Evolutionary conservation across 2,888 invertebrate genomes (phyloP), one percentile per base, ranked within the genome.

Genomic region (Parthenolecanium corni): DNA sequence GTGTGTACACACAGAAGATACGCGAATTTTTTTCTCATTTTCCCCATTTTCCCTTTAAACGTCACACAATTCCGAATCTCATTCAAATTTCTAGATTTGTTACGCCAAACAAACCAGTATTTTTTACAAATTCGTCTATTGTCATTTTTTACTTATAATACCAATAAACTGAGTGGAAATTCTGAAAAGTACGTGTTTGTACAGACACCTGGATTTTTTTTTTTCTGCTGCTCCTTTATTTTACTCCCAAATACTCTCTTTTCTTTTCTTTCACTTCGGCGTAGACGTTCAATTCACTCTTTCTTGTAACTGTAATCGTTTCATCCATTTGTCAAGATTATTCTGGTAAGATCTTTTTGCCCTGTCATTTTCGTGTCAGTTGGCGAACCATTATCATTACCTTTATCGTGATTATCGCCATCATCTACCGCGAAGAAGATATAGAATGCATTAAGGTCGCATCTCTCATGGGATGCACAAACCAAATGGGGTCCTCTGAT

Each of bases 311-410:
- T 24, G 57, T 57, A 57, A 57, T 57, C 57, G 57, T 57, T 57
- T 57, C 57, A 57, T 57, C 57, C 57, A 57, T 57, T 57, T 57
- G 57, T 57, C 57, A 57, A 57, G 57, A 57, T 57, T 57, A 57
- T 57, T 57, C 57, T 31, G 24, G 24, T n/a, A 44, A 57, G 57
- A 57, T 46, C 57, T 57, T 57, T 57, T 46, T 57, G 57, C 57
- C 57, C 44, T 57, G 57, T 57, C 57, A 57, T 57, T 57, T 57
- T 57, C 57, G 31, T 57, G 57, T 57, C 57, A 57, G 57, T 57
- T 57, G 57, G 57, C 57, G 57, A 57, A 57, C 57, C 57, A 57
- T 57, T 57, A 57, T 57, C 57, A 57, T 57, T 57, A 57, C 57
- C 57, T 57, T 46, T 57, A 57, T 57, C 57, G 57, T 46, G 46